Evolutionary conservation across 2,797 vertebrate genomes (phyloP).

Genomic region (Peromyscus attwateri): DNA sequence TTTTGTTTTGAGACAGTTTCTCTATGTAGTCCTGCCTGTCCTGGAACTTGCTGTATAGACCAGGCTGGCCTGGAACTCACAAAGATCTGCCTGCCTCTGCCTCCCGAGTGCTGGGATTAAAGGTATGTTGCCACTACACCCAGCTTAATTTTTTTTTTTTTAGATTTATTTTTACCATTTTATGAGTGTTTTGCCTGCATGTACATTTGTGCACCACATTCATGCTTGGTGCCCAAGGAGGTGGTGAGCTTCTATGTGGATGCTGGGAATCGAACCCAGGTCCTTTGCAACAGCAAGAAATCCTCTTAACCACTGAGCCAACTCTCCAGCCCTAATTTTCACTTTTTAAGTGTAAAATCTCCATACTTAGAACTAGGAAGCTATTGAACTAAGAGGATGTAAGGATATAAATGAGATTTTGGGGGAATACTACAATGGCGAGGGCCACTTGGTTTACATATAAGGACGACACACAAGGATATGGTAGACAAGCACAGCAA

Average conservation of each 20-base stretch:
- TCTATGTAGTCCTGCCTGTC: neutral
- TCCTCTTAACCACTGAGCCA: neutral
- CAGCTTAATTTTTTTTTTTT: neutral
- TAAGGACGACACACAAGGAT: neutral
- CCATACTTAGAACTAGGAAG: neutral
- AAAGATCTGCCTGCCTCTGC: neutral
- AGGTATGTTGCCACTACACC: neutral
- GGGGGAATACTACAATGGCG: neutral
- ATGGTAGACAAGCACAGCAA: neutral
- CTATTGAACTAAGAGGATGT: neutral
- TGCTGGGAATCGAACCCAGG: neutral
- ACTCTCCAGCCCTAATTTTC: neutral
- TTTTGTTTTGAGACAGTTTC: neutral
- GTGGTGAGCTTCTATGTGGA: neutral
- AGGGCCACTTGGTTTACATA: neutral
- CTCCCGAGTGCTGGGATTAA: neutral
- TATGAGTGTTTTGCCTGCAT: neutral
- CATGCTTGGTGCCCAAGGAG: neutral
- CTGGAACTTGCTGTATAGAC: neutral
- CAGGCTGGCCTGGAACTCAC: neutral
- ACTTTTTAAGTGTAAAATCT: neutral
- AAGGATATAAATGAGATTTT: neutral
- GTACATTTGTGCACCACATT: neutral
- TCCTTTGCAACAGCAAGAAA: neutral
- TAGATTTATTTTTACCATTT: neutral